Evolutionary conservation across 2,888 invertebrate genomes (phyloP).

Genomic region (Drosophila seclusa): DNA sequence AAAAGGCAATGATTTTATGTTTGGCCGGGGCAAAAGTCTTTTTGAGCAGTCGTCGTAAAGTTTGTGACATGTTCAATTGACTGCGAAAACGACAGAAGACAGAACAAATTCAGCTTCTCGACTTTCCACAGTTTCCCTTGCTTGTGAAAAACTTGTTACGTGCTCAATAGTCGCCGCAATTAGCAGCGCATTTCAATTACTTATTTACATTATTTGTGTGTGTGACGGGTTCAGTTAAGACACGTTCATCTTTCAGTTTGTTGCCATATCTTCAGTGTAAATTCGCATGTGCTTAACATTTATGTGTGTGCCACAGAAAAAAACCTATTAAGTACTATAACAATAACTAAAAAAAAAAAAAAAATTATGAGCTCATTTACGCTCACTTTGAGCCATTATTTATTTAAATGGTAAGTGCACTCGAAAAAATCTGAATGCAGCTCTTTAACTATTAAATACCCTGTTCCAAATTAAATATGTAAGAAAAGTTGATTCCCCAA

Average conservation of each 20-base stretch:
- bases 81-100: slow-evolving; percentile 59
- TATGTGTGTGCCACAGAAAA: background rate
- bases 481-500: background rate
- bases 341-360: too few species aligned
- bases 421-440: background rate
- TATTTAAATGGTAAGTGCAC: background rate
- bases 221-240: background rate
- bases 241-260: background rate
- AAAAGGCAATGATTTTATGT: slow-evolving; percentile 11
- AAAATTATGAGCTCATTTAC: background rate
- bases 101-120: slow-evolving; percentile 5
- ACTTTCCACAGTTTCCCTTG: background rate
- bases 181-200: slow-evolving; percentile 60
- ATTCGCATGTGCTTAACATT: background rate
- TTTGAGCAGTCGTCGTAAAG: slow-evolving; percentile 32
- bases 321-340: background rate
- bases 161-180: slow-evolving; percentile 45
- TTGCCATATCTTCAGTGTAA: background rate
- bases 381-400: background rate
- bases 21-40: slow-evolving; percentile 3
- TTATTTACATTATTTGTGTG: background rate
- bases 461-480: background rate
- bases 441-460: background rate
- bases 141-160: slow-evolving; percentile 22
- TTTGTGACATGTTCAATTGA: slow-evolving; percentile 64